A percentile compares a stretch with the other conserved stretches of the same genome.
Conservation (phyloP, 2,888 invertebrate species). For the Nomada ferruginata region DNA sequence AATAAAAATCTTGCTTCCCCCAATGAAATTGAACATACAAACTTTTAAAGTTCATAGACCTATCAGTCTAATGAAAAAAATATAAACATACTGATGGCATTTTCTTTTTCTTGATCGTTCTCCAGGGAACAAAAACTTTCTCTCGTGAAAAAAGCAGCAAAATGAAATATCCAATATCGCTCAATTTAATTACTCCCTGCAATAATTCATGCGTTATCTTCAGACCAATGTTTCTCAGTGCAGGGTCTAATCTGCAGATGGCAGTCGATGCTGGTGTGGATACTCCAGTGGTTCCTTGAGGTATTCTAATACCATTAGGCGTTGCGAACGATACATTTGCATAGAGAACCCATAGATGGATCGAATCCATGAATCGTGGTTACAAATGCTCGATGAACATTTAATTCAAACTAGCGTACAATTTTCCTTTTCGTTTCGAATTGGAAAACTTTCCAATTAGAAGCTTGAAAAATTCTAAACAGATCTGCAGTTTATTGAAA, state of each 20-base stretch:
- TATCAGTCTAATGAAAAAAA: no score
- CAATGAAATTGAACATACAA: no score
- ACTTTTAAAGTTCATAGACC: no score
- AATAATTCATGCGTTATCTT: constrained; percentile 51
- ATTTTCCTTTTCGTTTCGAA: no score
- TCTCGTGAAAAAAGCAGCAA: not conserved
- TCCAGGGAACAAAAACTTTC: not conserved
- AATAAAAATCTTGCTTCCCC: no score
- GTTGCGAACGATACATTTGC: not conserved
- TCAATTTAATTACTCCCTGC: constrained; percentile 36
- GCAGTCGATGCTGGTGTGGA: constrained; percentile 42
- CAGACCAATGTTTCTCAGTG: constrained; percentile 34
- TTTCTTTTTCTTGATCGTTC: not conserved
- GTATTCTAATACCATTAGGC: not conserved
- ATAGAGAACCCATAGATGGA: not conserved
- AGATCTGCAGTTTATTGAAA: no score
- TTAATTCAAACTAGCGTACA: not conserved
- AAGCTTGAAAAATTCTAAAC: no score
- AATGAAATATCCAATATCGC: constrained; percentile 13
- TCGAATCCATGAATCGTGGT: not conserved
- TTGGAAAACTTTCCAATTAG: no score
- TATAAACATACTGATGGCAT: not conserved
- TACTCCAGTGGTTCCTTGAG: not conserved
- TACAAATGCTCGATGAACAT: not conserved
- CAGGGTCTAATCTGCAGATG: constrained; percentile 57